Evolutionary conservation across 2,888 invertebrate genomes (phyloP), one percentile per base, ranked within the genome.

Genomic region (Conops quadrifasciatus): DNA sequence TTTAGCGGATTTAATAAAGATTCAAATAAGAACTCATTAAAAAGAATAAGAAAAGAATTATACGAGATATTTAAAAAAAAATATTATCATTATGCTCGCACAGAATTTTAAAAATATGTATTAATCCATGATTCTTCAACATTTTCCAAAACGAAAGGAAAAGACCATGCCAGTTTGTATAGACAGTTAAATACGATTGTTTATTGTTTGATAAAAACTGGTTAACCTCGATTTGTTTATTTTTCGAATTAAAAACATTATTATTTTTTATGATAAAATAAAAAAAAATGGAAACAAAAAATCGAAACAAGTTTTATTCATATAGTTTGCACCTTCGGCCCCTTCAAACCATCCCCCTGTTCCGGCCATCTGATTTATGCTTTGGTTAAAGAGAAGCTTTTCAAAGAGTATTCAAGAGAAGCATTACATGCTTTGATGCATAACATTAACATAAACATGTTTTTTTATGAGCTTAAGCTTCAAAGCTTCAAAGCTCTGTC

Each of bases 211-310:
- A 15, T 26, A 26, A 62, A 73, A 62, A 73, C 71, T 53, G 16
- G 74, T 64, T 73, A 72, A 68, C 74, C 74, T 73, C 74, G 68
- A 70, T 67, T 67, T 49, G 58, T 59, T 59, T 13, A 53, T 45
- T 67, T 64, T 51, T 51, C 47, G 9, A 60, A 19, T 21, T 49
- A n/a, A 69, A 59, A 71, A 60, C 47, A 36, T 51, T n/a, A 28
- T 43, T 65, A 16, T 21, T 26, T 47, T 47, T 16, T 24, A 68
- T 19, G 45, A 63, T 7, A 11, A n/a, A 36, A 60, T 9, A 16
- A 19, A 43, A 43, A 24, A 45, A 63, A 30, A 30, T 15, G 16
- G 5, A 49, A 49, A 49, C 49, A n/a, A 13, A 16, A 1, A 16
- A n/a, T 49, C 19, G 13, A 58, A 58, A 58, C 58, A 1, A 9